Evolutionary conservation across 2,113 vertebrate species (phyloP).

Genomic region (Callithrix jacchus): DNA sequence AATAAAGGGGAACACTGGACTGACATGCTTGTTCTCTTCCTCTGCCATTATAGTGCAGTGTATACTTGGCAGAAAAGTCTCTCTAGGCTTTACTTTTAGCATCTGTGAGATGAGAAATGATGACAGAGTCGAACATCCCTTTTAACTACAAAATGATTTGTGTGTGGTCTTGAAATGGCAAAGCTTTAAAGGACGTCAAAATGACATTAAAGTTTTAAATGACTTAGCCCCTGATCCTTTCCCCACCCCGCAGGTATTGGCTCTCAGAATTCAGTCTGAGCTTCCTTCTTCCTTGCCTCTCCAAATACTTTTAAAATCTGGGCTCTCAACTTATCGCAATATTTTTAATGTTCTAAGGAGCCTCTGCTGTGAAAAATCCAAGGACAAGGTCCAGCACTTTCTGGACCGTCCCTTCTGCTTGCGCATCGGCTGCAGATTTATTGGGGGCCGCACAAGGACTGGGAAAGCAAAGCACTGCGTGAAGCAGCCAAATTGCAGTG

Average conservation of each 20-base stretch:
- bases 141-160: background rate
- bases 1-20: accelerated
- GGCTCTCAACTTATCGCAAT: background rate
- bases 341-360: background rate
- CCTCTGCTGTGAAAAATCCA: background rate
- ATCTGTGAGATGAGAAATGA: background rate
- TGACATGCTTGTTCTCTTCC: background rate
- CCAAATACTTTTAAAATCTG: background rate
- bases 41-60: background rate
- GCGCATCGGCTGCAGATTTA: accelerated
- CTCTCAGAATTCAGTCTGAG: background rate
- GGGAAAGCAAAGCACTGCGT: background rate
- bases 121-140: background rate
- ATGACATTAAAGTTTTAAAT: too few relatives aligned
- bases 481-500: background rate
- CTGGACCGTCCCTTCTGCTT: background rate
- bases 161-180: background rate
- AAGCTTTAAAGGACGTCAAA: background rate
- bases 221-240: background rate
- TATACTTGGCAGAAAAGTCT: background rate
- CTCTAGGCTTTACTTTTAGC: background rate
- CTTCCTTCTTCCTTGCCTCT: background rate
- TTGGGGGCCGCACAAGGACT: background rate
- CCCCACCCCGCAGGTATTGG: background rate
- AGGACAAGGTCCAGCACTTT: accelerated